phyloP scores from a whole-genome alignment of 2,797 vertebrate species.

The Champsocephalus gunnari region DNA sequence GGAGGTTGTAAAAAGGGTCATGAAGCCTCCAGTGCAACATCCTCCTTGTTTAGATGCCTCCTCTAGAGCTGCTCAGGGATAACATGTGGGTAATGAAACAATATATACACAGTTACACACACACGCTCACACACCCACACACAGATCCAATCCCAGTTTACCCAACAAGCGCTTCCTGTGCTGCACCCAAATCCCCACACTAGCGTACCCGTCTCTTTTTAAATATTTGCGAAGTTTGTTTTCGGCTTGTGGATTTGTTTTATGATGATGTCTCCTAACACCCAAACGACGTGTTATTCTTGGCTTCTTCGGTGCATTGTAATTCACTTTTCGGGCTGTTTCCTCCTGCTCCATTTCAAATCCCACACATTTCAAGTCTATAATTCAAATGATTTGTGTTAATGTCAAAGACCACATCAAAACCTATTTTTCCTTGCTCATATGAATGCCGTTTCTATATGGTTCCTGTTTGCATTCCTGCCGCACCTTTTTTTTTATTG shows the following conservation, averaged over 20 bases:
- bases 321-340: neutral
- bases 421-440: neutral
- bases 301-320: conserved; percentile 4
- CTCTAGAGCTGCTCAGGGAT: conserved; percentile 45
- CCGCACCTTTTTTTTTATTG: conserved; percentile 23
- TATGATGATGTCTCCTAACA: conserved; percentile 37
- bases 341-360: conserved; percentile 3
- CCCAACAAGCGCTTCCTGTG: conserved; percentile 55
- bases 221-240: conserved; percentile 71
- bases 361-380: conserved; percentile 4
- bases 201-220: conserved; percentile 37
- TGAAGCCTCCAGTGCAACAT: conserved; percentile 67
- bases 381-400: conserved; percentile 5
- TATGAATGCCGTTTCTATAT: neutral
- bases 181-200: conserved; percentile 49
- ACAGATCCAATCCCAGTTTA: conserved; percentile 55
- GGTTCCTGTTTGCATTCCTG: conserved; percentile 19
- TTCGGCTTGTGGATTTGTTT: conserved; percentile 62
- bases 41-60: conserved; percentile 73
- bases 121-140: conserved; percentile 31
- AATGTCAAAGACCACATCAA: conserved; percentile 3
- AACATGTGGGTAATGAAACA: conserved; percentile 66
- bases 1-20: conserved; percentile 77
- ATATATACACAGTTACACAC: conserved; percentile 16
- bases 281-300: conserved; percentile 30